Conservation (phyloP, 2,113 vertebrate genomes). For the Lophochroa leadbeateri region DNA sequence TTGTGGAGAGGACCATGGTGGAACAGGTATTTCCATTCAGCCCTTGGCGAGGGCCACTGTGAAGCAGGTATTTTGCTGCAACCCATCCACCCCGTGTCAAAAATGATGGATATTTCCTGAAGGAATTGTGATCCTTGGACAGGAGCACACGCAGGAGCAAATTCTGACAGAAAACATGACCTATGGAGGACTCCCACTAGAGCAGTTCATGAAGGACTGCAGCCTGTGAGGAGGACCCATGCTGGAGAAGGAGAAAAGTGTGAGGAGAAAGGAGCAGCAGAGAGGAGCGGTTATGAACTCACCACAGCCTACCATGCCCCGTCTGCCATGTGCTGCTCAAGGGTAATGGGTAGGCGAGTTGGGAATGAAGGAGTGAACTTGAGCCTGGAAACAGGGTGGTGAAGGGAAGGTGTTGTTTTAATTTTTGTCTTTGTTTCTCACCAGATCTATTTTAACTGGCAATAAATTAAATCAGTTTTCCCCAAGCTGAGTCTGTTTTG, state of each 20-base stretch:
- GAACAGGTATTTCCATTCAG: neutral
- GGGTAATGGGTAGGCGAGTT: neutral
- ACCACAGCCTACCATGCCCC: neutral
- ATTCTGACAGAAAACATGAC: neutral
- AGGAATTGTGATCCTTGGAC: neutral
- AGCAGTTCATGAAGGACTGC: neutral
- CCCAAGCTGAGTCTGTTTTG: neutral
- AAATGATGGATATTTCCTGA: neutral
- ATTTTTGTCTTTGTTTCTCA: neutral
- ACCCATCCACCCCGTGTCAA: neutral
- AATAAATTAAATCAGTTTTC: neutral
- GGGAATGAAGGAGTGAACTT: neutral
- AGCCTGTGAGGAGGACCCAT: neutral
- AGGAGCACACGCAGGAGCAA: neutral
- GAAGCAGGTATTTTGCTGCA: neutral
- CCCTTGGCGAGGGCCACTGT: neutral
- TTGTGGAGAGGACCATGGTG: neutral
- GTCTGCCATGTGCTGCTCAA: accelerated
- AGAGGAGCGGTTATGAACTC: neutral
- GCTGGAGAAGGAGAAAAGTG: neutral
- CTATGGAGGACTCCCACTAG: neutral
- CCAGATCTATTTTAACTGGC: neutral
- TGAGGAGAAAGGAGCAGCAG: neutral
- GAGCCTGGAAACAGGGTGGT: neutral
- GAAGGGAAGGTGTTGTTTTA: neutral